Base-by-base conservation (phyloP, 2,888 invertebrate species). In the Galeruca laticollis region DNA sequence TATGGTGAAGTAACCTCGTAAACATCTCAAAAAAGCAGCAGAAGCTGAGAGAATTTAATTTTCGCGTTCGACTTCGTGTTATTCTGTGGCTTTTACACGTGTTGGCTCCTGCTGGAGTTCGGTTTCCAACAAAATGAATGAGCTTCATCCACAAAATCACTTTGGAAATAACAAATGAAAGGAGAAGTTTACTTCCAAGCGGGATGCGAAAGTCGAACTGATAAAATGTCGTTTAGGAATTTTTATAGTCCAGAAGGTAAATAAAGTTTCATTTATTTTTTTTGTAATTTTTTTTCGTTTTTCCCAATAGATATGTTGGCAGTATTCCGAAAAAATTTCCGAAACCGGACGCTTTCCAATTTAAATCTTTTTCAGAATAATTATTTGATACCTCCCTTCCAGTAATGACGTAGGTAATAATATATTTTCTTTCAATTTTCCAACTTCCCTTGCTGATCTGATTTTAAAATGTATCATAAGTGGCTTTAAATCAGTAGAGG, bases 161-260 rank as follows among this genome's bases (percentile, higher is more conserved):
- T 74, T 74, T 73, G 70, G 74, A 73, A 71, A 73, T 75, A 73
- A 75, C 75, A 73, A 75, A 73, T 72, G 74, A 75, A 73, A 74
- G 73, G 74, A 67, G 75, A 73, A 73, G 75, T 75, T 73, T 74
- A 68, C 75, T 71, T 71, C 40, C 37, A 33, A 54, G 11, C 10
- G 35, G 37, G 18, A 49, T 60, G 67, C 69, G 59, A 61, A 63
- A 33, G 64, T 63, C 67, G 69, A 64, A 68, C 64, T 59, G 69
- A 57, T 47, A 60, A 26, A 47, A 60, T 37, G 15, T 57, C 52
- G 26, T 13, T 57, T 35, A 35, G 18, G 35, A 35, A 31, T 57
- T 11, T 31, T 35, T 57, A 35, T 57, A 35, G 35, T 18, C 33
- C 5, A 33, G 56, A 15, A 35, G 21, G 13, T 21, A 15, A 15